These are phyloP conservation scores for Allygus modestus DNA, from an alignment of 2,888 invertebrate species.

Conservation along the genomic window DNA sequence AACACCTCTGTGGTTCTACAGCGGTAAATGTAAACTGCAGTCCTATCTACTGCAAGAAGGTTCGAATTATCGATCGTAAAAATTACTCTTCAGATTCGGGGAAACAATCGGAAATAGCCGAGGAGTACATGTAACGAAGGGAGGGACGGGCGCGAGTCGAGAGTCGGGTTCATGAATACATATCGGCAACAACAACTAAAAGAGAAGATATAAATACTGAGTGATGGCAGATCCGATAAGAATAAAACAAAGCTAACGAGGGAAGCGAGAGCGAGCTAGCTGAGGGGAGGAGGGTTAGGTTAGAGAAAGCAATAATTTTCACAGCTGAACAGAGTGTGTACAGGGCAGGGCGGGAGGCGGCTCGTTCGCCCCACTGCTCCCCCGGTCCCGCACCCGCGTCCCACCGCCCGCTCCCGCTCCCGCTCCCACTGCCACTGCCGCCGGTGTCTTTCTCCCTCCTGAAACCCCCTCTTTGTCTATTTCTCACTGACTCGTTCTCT, in stretches of 20 bases:
- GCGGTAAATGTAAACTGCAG: too few species aligned
- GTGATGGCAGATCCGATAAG: constrained; percentile 58
- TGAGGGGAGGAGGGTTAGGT: constrained; percentile 48
- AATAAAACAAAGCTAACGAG: constrained; percentile 62
- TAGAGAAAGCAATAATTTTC: constrained; percentile 64
- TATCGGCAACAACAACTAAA: constrained; percentile 60
- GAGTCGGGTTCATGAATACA: constrained; percentile 56
- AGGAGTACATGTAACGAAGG: constrained; percentile 37
- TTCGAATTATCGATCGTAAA: constrained; percentile 38
- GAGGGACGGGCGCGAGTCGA: constrained; percentile 3
- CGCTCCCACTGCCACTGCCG: constrained; percentile 10
- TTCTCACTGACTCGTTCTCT: constrained; percentile 61
- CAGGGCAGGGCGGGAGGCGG: constrained; percentile 21
- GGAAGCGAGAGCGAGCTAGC: constrained; percentile 24
- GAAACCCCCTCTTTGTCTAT: constrained; percentile 59
- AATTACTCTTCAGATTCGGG: constrained; percentile 20
- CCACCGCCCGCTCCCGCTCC: constrained; percentile 15
- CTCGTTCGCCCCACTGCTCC: background rate
- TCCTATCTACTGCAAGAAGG: background rate
- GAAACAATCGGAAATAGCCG: constrained; percentile 35
- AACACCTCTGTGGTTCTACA: too few species aligned
- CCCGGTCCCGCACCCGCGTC: background rate
- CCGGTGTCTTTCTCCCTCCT: constrained; percentile 55
- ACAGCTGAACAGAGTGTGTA: constrained; percentile 64
- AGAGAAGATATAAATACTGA: constrained; percentile 59